Percentiles rank a stretch among this genome's conserved stretches.
These are phyloP conservation scores for Microcebus jonahi DNA, from an alignment of 2,113 vertebrate species.

Conservation along the genomic window DNA sequence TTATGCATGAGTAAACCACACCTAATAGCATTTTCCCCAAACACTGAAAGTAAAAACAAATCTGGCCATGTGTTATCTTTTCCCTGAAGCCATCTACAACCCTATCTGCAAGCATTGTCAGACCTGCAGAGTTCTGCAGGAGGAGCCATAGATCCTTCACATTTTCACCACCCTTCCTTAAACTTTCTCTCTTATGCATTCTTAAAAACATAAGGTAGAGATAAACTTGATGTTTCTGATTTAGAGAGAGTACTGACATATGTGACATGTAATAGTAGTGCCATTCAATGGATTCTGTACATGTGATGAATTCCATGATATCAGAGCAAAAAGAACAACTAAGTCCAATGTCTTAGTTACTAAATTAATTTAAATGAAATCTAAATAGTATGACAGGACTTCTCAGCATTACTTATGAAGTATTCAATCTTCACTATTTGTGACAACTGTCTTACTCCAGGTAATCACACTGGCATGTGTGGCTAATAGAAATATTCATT, in stretches of 20 bases:
- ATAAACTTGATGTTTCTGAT: neutral
- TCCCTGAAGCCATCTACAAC: neutral
- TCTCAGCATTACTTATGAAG: neutral
- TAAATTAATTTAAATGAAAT: constrained; percentile 12
- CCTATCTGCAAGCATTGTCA: neutral
- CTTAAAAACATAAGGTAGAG: neutral
- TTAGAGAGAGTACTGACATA: neutral
- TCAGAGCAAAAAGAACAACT: neutral
- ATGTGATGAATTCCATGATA: neutral
- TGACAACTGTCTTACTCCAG: neutral
- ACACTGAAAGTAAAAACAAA: neutral
- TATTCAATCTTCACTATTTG: neutral
- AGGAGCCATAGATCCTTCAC: neutral
- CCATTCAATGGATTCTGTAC: neutral
- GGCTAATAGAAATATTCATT: neutral
- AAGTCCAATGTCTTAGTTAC: neutral
- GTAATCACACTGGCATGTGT: neutral
- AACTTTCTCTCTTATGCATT: neutral
- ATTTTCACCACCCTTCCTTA: neutral
- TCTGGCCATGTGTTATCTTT: neutral
- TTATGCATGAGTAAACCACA: neutral
- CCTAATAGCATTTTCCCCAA: constrained; percentile 31
- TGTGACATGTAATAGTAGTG: neutral
- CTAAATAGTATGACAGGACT: neutral
- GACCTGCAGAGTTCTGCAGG: neutral